These are phyloP conservation scores for Corythucha ciliata DNA, from an alignment of 2,888 invertebrate species.

Conservation along the genomic window DNA sequence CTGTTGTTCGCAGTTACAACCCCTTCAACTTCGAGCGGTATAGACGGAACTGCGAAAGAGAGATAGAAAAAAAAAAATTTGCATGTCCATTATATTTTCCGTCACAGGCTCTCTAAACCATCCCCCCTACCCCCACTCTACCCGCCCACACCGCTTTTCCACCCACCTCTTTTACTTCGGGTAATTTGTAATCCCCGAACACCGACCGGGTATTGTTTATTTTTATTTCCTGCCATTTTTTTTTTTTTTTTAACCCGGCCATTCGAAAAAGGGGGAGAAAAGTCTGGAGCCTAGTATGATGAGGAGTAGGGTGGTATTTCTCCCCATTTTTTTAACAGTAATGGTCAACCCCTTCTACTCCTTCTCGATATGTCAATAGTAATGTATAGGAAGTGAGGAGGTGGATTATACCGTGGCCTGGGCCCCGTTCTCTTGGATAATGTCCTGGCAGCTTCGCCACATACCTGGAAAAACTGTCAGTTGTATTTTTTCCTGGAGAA, in stretches of 20 bases:
- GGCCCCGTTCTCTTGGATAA: constrained; percentile 17
- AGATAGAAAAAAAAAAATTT: constrained; percentile 20
- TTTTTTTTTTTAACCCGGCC: constrained; percentile 23
- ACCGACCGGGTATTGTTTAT: constrained; percentile 24
- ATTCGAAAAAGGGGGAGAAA: constrained; percentile 5
- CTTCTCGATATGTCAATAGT: constrained; percentile 29
- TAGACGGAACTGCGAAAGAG: background rate
- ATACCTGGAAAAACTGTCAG: constrained; percentile 24
- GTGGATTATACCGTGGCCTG: constrained; percentile 7
- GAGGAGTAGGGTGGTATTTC: constrained; percentile 5
- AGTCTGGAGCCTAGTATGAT: background rate
- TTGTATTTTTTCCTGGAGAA: constrained; percentile 23
- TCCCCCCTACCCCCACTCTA: background rate
- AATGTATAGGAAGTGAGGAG: constrained; percentile 27
- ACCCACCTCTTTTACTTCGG: too few relatives aligned
- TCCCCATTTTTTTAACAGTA: constrained; percentile 18
- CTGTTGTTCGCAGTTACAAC: too few relatives aligned
- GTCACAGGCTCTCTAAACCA: constrained; percentile 13
- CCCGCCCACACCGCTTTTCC: too few relatives aligned
- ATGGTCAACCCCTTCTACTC: constrained; percentile 19
- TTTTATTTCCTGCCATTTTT: constrained; percentile 29
- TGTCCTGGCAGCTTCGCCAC: constrained; percentile 16
- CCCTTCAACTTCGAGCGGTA: background rate
- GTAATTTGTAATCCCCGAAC: constrained; percentile 26
- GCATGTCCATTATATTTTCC: constrained; percentile 27